Evolutionary conservation across 2,888 invertebrate genomes (phyloP), one percentile per base, ranked within the genome.

Genomic region (Cacoxenus indagator): DNA sequence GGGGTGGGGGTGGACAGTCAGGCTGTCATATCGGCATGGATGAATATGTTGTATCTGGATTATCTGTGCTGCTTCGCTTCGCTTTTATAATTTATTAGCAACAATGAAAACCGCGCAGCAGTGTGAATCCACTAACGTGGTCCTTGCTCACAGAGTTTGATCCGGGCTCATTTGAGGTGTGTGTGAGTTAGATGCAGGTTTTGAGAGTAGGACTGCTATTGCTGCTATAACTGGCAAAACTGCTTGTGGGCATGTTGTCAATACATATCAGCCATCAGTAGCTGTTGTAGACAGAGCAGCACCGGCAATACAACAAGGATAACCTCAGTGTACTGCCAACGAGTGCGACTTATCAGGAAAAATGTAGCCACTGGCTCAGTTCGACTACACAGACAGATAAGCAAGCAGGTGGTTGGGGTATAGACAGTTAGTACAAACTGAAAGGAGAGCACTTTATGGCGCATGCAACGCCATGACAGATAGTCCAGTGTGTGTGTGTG

Each of bases 41-140:
- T 37, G 37, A 37, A 37, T 37, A 11, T 37, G 8, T 14, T 61
- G 69, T 43, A 55, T 55, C 70, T 65, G 27, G 61, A 6, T 24
- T 4, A 8, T 67, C 54, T 64, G 11, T 62, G 22, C 45, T 31
- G n/a, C 11, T 29, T 14, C 17, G 43, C 37, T 61, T n/a, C 57
- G 71, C 64, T 67, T 65, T 43, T 64, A 65, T 65, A 73, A 75
- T 73, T 83, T 81, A 81, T 83, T 83, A 83, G 74, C 76, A 73
- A 78, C 76, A 78, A 69, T 74, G 76, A 65, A 65, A 54, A 54
- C n/a, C 29, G 48, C 46, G 29, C 48, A 48, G 29, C 26, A 51
- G 8, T 51, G 51, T 22, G 51, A 51, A 51, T 11, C 8, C 51
- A 51, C 3, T 22, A 51, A 51, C 24, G 22, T 22, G 8, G n/a